These are phyloP conservation scores for Drosophila sp. DNA, from an alignment of 1,140 invertebrate genomes.

Conservation along the genomic window DNA sequence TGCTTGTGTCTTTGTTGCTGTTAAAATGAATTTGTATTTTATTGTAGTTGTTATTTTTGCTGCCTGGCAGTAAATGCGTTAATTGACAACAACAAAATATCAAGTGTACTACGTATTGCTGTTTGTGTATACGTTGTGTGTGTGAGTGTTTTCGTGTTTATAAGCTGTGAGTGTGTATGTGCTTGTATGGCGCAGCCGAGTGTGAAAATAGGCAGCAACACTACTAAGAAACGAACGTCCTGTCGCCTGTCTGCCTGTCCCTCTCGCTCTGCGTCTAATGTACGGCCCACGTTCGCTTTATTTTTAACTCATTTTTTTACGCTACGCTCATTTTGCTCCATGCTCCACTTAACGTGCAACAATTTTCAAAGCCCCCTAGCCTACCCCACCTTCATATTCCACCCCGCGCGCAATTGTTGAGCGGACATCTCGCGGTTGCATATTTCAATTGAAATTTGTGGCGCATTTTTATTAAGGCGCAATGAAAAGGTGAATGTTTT, in stretches of 20 bases:
- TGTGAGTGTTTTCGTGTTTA: no score
- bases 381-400: constrained; percentile 11
- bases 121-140: constrained; percentile 16
- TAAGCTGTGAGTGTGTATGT: constrained; percentile 14
- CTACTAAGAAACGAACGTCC: constrained; percentile 55
- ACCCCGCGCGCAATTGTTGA: constrained; percentile 20
- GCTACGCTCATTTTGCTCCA: constrained; percentile 59
- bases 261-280: constrained; percentile 19
- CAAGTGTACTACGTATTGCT: constrained; percentile 39
- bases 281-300: constrained; percentile 45
- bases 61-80: constrained; percentile 68
- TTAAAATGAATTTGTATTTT: constrained; percentile 47
- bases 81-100: constrained; percentile 70
- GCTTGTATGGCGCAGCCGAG: constrained; percentile 42
- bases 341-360: constrained; percentile 79
- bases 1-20: constrained; percentile 53
- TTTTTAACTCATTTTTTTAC: constrained; percentile 55
- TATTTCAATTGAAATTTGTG: constrained; percentile 77
- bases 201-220: constrained; percentile 59
- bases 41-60: constrained; percentile 37
- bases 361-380: constrained; percentile 51
- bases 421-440: constrained; percentile 51
- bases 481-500: constrained; percentile 41
- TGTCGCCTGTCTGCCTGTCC: constrained; percentile 33
- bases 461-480: constrained; percentile 69